phyloP scores from a whole-genome alignment of 2,797 vertebrate species.

The Champsocephalus esox region DNA sequence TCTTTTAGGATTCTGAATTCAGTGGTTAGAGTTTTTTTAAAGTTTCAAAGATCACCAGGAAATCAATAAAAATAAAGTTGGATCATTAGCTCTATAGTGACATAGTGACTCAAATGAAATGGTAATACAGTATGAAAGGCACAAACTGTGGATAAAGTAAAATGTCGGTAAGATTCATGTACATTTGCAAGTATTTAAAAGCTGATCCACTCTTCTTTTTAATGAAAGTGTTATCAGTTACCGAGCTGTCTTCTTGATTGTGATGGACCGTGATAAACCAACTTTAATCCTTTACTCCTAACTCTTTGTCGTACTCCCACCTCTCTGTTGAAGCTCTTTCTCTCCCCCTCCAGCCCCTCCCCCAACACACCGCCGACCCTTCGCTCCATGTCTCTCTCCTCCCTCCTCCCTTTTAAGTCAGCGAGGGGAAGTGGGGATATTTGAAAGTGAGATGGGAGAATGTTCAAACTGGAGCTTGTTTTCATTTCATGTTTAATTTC shows the following conservation, averaged over 20 bases:
- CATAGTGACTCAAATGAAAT: not conserved
- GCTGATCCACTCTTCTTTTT: slow-evolving; percentile 5
- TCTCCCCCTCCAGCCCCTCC: slow-evolving; percentile 27
- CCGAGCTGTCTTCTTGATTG: slow-evolving; percentile 35
- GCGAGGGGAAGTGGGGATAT: slow-evolving; percentile 88
- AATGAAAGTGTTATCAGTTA: slow-evolving; percentile 40
- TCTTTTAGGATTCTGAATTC: not conserved
- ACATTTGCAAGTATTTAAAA: not conserved
- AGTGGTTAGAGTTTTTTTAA: too few species aligned
- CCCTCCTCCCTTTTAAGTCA: slow-evolving; percentile 81
- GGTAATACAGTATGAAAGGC: not conserved
- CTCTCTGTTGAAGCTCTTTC: slow-evolving; percentile 42
- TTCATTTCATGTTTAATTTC: slow-evolving; percentile 99
- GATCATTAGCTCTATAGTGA: not conserved
- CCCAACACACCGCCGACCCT: slow-evolving; percentile 29
- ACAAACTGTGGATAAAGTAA: not conserved
- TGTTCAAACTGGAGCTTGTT: slow-evolving; percentile 93
- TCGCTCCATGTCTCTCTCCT: slow-evolving; percentile 61
- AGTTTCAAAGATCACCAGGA: not conserved
- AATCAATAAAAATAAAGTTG: not conserved
- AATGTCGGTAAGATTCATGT: not conserved
- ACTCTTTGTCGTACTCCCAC: slow-evolving; percentile 43
- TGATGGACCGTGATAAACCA: slow-evolving; percentile 44
- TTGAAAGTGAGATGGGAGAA: slow-evolving; percentile 93
- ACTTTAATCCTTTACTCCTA: slow-evolving; percentile 40